Percentiles rank a stretch among this genome's conserved stretches.
Evolutionary conservation across 2,888 invertebrate species (phyloP).

Genomic region (Andrena minutula): DNA sequence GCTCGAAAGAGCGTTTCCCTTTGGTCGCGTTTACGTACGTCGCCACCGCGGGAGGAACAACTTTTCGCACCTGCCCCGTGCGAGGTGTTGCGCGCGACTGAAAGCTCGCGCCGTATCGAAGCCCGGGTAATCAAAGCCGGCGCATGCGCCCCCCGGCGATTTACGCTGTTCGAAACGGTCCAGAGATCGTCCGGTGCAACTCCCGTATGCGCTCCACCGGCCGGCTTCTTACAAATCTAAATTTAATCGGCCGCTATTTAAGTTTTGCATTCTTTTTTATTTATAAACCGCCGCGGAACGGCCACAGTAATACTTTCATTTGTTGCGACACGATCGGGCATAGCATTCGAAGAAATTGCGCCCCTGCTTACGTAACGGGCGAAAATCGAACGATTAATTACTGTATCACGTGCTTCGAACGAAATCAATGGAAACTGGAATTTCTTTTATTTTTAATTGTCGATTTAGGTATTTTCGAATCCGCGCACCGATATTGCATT

Average conservation of each 20-base stretch:
- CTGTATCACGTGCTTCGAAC: not conserved
- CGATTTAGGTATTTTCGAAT: too few species aligned
- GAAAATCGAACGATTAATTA: not conserved
- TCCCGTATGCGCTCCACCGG: conserved; percentile 25
- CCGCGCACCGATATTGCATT: not conserved
- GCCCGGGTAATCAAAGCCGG: conserved; percentile 25
- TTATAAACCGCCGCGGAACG: conserved; percentile 36
- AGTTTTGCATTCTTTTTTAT: conserved; percentile 54
- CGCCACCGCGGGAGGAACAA: not conserved
- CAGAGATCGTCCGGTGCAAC: conserved; percentile 16
- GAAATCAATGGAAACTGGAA: not conserved
- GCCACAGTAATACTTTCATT: conserved; percentile 42
- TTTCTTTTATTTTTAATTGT: conserved; percentile 5
- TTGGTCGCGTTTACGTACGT: not conserved
- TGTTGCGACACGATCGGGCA: conserved; percentile 12
- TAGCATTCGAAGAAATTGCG: conserved; percentile 10
- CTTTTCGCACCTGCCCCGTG: not conserved
- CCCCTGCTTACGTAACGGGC: conserved; percentile 20
- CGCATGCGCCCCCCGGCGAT: conserved; percentile 43
- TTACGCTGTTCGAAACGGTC: conserved; percentile 19
- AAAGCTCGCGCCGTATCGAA: conserved; percentile 48
- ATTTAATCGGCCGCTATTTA: conserved; percentile 60
- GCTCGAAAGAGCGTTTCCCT: conserved; percentile 1
- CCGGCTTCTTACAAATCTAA: conserved; percentile 45
- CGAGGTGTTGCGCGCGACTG: conserved; percentile 63